Evolutionary conservation across 2,888 invertebrate species (phyloP), one percentile per base, ranked within the genome.

Genomic region (Plutella xylostella): DNA sequence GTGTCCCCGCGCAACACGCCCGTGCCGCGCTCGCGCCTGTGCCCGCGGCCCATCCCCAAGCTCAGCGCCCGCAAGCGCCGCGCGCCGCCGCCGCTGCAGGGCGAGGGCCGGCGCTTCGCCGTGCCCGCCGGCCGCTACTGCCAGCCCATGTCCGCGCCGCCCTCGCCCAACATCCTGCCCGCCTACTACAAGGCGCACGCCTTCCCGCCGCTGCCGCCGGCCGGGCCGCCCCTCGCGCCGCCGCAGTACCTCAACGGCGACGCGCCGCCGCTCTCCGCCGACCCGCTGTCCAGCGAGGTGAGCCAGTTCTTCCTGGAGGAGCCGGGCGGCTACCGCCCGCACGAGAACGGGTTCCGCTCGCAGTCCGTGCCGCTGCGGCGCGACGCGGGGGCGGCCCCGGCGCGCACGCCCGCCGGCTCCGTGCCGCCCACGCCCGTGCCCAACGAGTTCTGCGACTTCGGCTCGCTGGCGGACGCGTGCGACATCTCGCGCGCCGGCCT

Each of bases 1-100:
- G 92, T 94, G 12, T 93, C 93, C 55, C 94, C 94, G 1, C 79
- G 92, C 34, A 88, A 90, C 56, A 91, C 93, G 0, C 92, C 92
- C 4, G 88, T 92, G 42, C 88, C 89, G 4, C 85, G 92, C 19
- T 88, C 88, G 1, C 85, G 89, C 19, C 85, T 85, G 45, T 85
- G 87, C 39, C 87, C 87, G 6, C 79, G 85, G 18, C 79, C 85
- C 2, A 79, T 79, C 48, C 82, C 83, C 2, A 80, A 79, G 53
- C 70, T 69, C 19, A 77, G 72, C 40, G 75, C 72, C 11, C 63
- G 78, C 35, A 76, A 73, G 52, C 56, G 69, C 43, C 72, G 82
- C 3, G 76, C 75, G 42, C 72, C 68, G 9, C 53, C 79, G 11
- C 66, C 75, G 2, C 53, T 79, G 2, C 65, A 73, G 28, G 51